Conservation (phyloP, 2,888 invertebrate species). For the Temnothorax ravouxi region DNA sequence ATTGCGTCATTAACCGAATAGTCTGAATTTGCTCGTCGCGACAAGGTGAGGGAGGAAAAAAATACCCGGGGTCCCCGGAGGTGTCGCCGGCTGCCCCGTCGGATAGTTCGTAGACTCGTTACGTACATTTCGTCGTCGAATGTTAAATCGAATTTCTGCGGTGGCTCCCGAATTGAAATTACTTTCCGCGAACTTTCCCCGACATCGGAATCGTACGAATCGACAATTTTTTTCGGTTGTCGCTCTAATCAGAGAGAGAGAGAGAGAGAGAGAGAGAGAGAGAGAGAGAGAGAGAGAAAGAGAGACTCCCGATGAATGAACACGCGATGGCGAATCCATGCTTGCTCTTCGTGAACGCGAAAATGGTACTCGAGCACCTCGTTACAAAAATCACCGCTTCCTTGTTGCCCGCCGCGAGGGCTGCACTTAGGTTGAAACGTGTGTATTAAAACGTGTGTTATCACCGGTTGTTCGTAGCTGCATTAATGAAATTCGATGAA, state of each 20-base stretch:
- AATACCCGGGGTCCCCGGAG: neutral
- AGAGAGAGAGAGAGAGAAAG: conserved; percentile 37
- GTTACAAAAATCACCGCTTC: conserved; percentile 65
- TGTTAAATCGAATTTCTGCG: conserved; percentile 78
- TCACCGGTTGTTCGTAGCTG: conserved; percentile 63
- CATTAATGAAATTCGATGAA: conserved; percentile 77
- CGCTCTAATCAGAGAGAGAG: conserved; percentile 59
- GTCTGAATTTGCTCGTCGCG: conserved; percentile 60
- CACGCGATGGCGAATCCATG: conserved; percentile 64
- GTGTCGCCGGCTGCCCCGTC: conserved; percentile 41
- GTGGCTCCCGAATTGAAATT: conserved; percentile 75
- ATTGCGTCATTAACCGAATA: conserved; percentile 72
- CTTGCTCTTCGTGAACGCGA: conserved; percentile 15
- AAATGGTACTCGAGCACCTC: conserved; percentile 49
- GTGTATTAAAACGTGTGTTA: conserved; percentile 66
- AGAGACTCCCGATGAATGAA: conserved; percentile 40
- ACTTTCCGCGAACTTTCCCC: conserved; percentile 66
- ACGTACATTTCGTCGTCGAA: conserved; percentile 75
- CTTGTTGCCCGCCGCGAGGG: conserved; percentile 31
- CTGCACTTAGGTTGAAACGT: conserved; percentile 54
- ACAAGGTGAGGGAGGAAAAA: neutral
- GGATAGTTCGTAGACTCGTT: conserved; percentile 76
- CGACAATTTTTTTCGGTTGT: conserved; percentile 66
- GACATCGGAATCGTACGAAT: conserved; percentile 57
- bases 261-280: conserved; percentile 42